These are phyloP conservation scores for Ariolimax columbianus DNA, from an alignment of 2,888 invertebrate species.

Conservation along the genomic window DNA sequence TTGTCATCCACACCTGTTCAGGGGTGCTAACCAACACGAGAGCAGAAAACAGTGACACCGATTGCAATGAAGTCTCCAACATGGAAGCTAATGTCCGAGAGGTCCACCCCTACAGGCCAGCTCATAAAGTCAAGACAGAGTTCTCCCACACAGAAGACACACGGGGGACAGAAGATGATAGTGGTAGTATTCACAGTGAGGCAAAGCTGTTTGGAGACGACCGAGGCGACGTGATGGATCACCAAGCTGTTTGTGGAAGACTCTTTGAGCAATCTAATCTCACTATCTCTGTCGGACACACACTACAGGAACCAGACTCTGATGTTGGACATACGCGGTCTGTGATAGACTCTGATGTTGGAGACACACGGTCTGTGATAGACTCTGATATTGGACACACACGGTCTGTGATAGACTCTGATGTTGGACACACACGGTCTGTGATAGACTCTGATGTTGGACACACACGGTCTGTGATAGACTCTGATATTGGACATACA, in stretches of 20 bases:
- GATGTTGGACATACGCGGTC: too few species aligned
- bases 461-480: too few species aligned
- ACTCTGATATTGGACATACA: too few species aligned
- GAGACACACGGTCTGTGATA: too few species aligned
- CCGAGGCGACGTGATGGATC: neutral
- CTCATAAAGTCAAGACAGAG: neutral
- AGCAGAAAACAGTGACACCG: neutral
- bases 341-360: too few species aligned
- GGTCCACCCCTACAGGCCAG: neutral
- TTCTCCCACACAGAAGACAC: neutral
- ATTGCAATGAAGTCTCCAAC: neutral
- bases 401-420: neutral
- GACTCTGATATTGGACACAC: too few species aligned
- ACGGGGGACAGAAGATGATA: neutral
- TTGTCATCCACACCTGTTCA: neutral
- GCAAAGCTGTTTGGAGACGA: neutral
- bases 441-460: too few species aligned
- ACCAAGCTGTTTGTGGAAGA: too few species aligned
- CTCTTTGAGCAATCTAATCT: too few species aligned
- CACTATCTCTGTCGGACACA: too few species aligned
- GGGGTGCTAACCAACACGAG: neutral
- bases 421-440: neutral
- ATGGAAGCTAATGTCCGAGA: neutral
- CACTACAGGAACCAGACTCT: too few species aligned
- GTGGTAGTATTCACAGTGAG: neutral